Conservation (phyloP, 2,888 invertebrate species). For the Mechanitis mazaeus region DNA sequence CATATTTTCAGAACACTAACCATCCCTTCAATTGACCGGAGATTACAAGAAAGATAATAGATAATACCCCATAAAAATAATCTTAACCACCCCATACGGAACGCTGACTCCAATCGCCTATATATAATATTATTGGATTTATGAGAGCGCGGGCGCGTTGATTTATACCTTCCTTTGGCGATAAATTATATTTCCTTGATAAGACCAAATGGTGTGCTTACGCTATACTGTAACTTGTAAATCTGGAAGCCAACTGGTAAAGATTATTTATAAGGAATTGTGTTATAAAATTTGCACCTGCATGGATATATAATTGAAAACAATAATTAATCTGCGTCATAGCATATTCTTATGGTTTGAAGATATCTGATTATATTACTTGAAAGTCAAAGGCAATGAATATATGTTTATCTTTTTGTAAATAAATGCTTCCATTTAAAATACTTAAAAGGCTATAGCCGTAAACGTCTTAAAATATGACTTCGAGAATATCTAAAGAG, state of each 20-base stretch:
- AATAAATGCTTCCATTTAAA: too few relatives aligned
- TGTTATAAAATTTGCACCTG: slow-evolving; percentile 6
- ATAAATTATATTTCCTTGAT: slow-evolving; percentile 50
- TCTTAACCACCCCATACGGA: slow-evolving; percentile 30
- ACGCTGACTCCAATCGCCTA: slow-evolving; percentile 44
- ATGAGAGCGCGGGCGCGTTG: slow-evolving; percentile 66
- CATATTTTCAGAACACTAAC: neutral
- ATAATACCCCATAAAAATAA: slow-evolving; percentile 23
- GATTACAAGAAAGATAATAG: slow-evolving; percentile 12
- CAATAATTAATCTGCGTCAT: too few relatives aligned
- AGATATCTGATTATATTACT: too few relatives aligned
- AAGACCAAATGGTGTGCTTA: slow-evolving; percentile 20
- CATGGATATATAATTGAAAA: neutral
- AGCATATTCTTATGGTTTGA: too few relatives aligned
- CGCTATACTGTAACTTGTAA: slow-evolving; percentile 11
- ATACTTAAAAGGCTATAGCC: too few relatives aligned
- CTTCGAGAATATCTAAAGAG: neutral
- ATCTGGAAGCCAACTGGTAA: slow-evolving; percentile 10
- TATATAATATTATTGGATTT: slow-evolving; percentile 70
- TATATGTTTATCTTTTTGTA: too few relatives aligned
- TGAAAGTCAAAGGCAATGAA: too few relatives aligned
- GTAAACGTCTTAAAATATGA: neutral
- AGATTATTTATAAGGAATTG: neutral
- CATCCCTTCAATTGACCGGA: slow-evolving; percentile 1
- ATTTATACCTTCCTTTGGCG: slow-evolving; percentile 69